Conservation (phyloP, 2,113 vertebrate species). For the Vidua chalybeata region DNA sequence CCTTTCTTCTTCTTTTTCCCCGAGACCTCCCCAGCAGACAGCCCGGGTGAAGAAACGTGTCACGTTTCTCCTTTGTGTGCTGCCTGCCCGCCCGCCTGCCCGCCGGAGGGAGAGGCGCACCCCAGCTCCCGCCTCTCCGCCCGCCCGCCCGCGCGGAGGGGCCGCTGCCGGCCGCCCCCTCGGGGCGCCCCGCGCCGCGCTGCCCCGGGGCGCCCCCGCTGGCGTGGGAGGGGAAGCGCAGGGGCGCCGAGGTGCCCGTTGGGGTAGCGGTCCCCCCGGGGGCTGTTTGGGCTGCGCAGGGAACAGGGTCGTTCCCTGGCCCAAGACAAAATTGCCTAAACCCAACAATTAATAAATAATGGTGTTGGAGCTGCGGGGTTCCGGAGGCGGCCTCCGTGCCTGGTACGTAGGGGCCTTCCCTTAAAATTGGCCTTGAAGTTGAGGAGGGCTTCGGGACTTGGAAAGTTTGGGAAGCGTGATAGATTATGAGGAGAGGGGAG, state of each 20-base stretch:
- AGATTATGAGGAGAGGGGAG: neutral
- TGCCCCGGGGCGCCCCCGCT: neutral
- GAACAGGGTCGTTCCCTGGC: neutral
- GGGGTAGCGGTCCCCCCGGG: neutral
- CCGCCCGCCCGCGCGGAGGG: neutral
- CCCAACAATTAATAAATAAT: constrained; percentile 19
- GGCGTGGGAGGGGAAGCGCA: constrained; percentile 12
- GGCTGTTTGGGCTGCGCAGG: neutral
- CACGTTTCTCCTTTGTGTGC: neutral
- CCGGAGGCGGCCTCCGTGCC: neutral
- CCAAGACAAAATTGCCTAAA: neutral
- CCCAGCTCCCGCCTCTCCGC: neutral
- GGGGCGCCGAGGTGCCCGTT: neutral
- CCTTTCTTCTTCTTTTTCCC: neutral
- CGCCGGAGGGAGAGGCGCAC: neutral
- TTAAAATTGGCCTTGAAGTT: neutral
- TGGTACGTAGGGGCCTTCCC: neutral
- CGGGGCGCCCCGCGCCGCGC: neutral
- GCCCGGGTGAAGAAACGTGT: neutral
- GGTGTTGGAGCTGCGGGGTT: neutral
- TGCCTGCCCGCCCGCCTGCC: neutral
- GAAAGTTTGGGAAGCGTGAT: constrained; percentile 49
- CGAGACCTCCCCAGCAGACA: neutral
- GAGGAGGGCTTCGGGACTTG: neutral
- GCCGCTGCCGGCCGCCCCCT: neutral